Conservation (phyloP, 2,888 invertebrate genomes). For the Flabesymbios commensalis region DNA sequence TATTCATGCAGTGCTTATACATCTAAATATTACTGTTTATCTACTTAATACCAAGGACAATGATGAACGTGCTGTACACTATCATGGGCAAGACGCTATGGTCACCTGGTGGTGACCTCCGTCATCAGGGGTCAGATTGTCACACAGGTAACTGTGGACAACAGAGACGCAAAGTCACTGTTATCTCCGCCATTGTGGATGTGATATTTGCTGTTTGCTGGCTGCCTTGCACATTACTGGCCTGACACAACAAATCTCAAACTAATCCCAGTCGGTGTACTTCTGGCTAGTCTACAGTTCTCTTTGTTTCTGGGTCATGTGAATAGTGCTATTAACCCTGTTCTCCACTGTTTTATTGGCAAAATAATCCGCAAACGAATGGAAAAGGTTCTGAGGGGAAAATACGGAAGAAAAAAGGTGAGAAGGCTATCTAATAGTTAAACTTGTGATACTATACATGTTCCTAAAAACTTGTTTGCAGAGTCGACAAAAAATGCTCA, state of each 20-base stretch:
- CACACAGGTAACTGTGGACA: conserved; percentile 13
- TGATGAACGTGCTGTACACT: conserved; percentile 60
- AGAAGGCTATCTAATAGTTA: too few species aligned
- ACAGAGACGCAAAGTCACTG: conserved; percentile 70
- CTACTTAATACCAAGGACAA: conserved; percentile 73
- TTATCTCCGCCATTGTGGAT: conserved; percentile 75
- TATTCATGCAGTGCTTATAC: conserved; percentile 66
- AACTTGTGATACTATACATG: too few species aligned
- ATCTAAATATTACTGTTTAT: conserved; percentile 75
- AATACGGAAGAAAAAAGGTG: too few species aligned
- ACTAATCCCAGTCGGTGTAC: neutral
- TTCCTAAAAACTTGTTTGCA: too few species aligned
- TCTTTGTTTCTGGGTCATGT: conserved; percentile 35
- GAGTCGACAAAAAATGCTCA: too few species aligned
- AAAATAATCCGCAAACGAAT: conserved; percentile 23
- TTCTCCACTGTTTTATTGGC: conserved; percentile 36
- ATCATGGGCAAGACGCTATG: conserved; percentile 64
- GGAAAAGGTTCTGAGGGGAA: neutral
- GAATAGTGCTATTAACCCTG: conserved; percentile 38
- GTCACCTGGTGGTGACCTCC: conserved; percentile 41
- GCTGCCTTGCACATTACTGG: conserved; percentile 66
- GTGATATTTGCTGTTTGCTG: conserved; percentile 78
- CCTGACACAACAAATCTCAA: conserved; percentile 27
- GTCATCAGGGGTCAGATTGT: conserved; percentile 43
- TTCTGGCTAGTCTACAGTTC: conserved; percentile 22